Evolutionary conservation across 2,888 invertebrate genomes (phyloP).

Genomic region (Saturnia pavonia): DNA sequence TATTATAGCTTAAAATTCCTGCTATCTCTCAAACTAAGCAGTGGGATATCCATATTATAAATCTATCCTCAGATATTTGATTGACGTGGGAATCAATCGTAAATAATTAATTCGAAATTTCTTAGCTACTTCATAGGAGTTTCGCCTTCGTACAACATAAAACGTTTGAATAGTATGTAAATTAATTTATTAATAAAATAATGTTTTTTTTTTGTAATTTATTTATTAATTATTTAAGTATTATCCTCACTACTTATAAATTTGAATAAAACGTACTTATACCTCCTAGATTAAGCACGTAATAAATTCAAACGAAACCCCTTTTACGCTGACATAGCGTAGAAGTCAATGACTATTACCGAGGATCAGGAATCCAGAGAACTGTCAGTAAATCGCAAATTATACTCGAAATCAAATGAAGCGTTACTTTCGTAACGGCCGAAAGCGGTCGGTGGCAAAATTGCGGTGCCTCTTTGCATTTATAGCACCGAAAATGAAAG

Average conservation of each 20-base stretch:
- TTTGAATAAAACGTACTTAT: neutral
- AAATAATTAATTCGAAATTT: no score
- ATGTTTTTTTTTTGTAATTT: no score
- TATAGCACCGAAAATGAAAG: slow-evolving; percentile 66
- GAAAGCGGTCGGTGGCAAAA: slow-evolving; percentile 48
- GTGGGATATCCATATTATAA: neutral
- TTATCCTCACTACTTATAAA: no score
- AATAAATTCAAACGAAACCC: slow-evolving; percentile 10
- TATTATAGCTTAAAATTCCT: no score
- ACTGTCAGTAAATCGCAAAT: slow-evolving; percentile 24
- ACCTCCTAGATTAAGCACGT: neutral
- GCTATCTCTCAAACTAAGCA: no score
- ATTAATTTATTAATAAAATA: no score
- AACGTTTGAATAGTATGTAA: no score
- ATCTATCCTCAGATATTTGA: no score
- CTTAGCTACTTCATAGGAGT: no score
- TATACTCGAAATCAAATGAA: slow-evolving; percentile 50
- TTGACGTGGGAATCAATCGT: no score
- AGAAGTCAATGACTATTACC: slow-evolving; percentile 5
- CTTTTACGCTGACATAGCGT: slow-evolving; percentile 16
- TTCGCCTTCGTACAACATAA: no score
- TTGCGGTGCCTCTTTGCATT: slow-evolving; percentile 65
- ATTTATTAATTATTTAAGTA: no score
- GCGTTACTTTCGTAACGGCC: slow-evolving; percentile 45
- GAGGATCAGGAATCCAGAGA: slow-evolving; percentile 2